These are phyloP conservation scores for Myodes glareolus DNA, from an alignment of 2,113 vertebrate genomes.

Conservation along the genomic window DNA sequence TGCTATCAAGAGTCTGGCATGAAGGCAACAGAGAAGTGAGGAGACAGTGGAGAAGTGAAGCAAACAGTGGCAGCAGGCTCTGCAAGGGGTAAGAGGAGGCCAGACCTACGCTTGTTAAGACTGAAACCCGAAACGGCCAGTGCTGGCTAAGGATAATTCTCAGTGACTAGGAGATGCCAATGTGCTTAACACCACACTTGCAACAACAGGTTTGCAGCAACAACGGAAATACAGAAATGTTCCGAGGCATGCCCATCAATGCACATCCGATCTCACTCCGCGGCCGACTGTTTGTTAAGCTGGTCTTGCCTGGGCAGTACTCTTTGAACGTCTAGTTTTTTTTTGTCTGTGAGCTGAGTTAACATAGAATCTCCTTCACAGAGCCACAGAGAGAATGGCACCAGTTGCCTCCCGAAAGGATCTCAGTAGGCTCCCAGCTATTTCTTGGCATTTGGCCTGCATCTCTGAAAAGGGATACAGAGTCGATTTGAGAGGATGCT, in stretches of 20 bases:
- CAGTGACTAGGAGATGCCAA: background rate
- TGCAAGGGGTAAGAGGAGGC: background rate
- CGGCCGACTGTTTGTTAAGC: background rate
- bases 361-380: accelerated
- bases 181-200: background rate
- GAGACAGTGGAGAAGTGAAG: background rate
- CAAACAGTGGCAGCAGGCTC: background rate
- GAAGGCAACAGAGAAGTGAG: background rate
- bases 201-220: background rate
- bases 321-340: background rate
- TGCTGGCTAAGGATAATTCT: background rate
- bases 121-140: background rate
- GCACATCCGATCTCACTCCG: accelerated
- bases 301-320: background rate
- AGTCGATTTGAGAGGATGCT: background rate
- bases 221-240: background rate
- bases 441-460: too few species aligned
- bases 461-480: background rate
- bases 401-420: too few species aligned
- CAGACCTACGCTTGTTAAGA: background rate
- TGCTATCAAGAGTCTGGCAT: too few species aligned
- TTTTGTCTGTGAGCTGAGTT: background rate
- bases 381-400: background rate
- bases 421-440: background rate
- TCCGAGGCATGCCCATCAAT: too few species aligned